Evolutionary conservation across 1,140 invertebrate genomes (phyloP).

Genomic region (Mercenaria mercenaria): DNA sequence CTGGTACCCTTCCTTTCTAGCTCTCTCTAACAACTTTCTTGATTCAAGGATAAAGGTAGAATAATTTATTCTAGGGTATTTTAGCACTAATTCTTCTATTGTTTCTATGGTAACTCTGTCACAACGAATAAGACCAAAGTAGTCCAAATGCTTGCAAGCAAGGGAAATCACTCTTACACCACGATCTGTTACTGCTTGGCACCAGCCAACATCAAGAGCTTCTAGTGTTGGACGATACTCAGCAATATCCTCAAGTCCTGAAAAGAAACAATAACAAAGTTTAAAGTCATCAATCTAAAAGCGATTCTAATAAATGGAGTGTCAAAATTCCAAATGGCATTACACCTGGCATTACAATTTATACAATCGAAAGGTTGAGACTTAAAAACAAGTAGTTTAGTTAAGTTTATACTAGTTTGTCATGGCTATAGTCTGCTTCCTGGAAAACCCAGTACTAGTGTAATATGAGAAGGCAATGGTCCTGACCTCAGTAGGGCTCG

Average conservation of each 20-base stretch:
- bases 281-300: background rate
- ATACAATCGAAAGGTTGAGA: too few species aligned
- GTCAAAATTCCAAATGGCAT: background rate
- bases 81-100: slow-evolving; percentile 75
- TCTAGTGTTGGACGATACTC: slow-evolving; percentile 70
- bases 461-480: too few species aligned
- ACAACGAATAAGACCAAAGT: slow-evolving; percentile 81
- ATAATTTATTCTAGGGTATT: slow-evolving; percentile 77
- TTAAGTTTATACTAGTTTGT: too few species aligned
- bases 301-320: background rate
- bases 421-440: too few species aligned
- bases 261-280: slow-evolving; percentile 41
- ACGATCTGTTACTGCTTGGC: slow-evolving; percentile 74
- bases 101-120: slow-evolving; percentile 75
- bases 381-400: too few species aligned
- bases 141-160: slow-evolving; percentile 71
- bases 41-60: slow-evolving; percentile 81
- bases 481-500: too few species aligned
- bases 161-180: slow-evolving; percentile 75
- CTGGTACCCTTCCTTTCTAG: slow-evolving; percentile 68
- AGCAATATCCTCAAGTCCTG: slow-evolving; percentile 73
- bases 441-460: too few species aligned
- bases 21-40: slow-evolving; percentile 73
- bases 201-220: slow-evolving; percentile 81
- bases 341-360: too few species aligned